These are phyloP conservation scores for Volucella inflata DNA, from an alignment of 2,888 invertebrate genomes.

Conservation along the genomic window DNA sequence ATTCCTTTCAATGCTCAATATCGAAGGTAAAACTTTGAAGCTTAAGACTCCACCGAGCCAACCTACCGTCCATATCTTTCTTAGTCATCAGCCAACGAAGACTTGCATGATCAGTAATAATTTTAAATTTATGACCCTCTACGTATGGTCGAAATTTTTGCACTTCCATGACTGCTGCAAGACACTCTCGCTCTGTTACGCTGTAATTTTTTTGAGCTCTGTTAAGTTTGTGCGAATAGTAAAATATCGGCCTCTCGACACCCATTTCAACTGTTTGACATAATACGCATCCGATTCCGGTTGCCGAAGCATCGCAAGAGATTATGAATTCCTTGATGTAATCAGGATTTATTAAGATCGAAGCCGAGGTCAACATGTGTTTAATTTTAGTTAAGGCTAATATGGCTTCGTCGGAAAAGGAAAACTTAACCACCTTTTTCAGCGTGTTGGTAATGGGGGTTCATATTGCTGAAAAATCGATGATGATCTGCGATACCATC, in stretches of 20 bases:
- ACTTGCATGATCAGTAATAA: too few relatives aligned
- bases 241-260: slow-evolving; percentile 9
- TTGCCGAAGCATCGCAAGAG: slow-evolving; percentile 10
- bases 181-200: too few relatives aligned
- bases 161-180: too few relatives aligned
- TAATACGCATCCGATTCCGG: slow-evolving; percentile 17
- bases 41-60: too few relatives aligned
- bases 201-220: too few relatives aligned
- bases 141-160: too few relatives aligned
- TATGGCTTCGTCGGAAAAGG: not conserved
- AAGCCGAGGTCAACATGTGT: not conserved
- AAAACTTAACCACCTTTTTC: not conserved
- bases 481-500: too few relatives aligned
- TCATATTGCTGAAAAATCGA: not conserved
- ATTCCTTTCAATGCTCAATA: too few relatives aligned
- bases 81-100: too few relatives aligned
- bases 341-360: slow-evolving; percentile 11
- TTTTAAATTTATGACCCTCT: too few relatives aligned
- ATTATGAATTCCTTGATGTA: not conserved
- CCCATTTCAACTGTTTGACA: slow-evolving; percentile 2
- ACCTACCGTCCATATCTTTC: too few relatives aligned
- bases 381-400: slow-evolving; percentile 13
- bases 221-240: slow-evolving; percentile 30
- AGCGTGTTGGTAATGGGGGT: not conserved
- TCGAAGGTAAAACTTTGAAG: too few relatives aligned